Base-by-base conservation (phyloP, 2,888 invertebrate genomes). In the Tineola bisselliella region DNA sequence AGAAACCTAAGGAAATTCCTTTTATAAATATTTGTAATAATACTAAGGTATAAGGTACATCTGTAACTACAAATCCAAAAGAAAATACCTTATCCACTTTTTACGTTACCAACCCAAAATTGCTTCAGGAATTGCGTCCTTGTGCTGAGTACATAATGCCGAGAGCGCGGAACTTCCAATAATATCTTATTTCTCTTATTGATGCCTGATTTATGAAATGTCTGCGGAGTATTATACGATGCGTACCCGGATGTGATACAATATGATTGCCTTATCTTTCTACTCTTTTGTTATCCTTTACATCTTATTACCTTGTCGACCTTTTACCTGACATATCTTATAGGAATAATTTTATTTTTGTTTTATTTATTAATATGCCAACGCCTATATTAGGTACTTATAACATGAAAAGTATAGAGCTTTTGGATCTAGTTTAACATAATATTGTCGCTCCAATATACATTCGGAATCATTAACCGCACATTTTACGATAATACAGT, bases 221-320 rank as follows among this genome's bases (percentile, higher is more conserved):
- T 74, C 71, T 72, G 66, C 66, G 65, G 71, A 73, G 69, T 76
- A 79, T 79, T 74, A 79, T 79, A 69, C 68, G 71, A 66, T 69
- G 69, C 69, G 69, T 72, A 69, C 70, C 69, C 70, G 73, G 72
- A 76, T 75, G 72, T 73, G 72, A 72, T 76, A 76, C 76, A 75
- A 76, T 74, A 69, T 78, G 76, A 80, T 79, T 77, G 75, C 69
- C 74, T 75, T 75, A 75, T 77, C 72, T 74, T 70, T 70, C 69
- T 71, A 69, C 66, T 74, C 71, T 70, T 48, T 74, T 72, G 72
- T 70, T 72, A 67, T 75, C 73, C 43, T 76, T 74, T 75, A 76
- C 77, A 74, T 73, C 72, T 72, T 77, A 76, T 79, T 77, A 77
- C 73, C 71, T 68, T 71, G 70, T 74, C 74, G 70, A 72, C 72